Evolutionary conservation across 2,888 invertebrate genomes (phyloP), one percentile per base, ranked within the genome.

Genomic region (Lasioglossum marginatum): DNA sequence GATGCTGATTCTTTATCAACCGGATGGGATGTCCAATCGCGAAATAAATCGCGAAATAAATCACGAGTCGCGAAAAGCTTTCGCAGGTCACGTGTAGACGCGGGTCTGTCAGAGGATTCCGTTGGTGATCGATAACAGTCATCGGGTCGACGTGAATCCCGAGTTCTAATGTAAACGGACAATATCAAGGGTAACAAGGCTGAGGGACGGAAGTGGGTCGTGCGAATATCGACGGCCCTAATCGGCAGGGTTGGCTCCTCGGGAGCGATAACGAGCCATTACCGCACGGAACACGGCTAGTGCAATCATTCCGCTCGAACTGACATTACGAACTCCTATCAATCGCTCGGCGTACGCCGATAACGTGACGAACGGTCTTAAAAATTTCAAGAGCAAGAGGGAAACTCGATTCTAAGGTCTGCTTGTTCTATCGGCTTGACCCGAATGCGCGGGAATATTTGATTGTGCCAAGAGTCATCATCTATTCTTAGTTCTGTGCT

Each of bases 171-270:
- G 86, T 83, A 90, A 85, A 84, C 86, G 85, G 78, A 86, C 83
- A 76, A 83, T 86, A 89, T 83, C 85, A 89, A 88, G 89, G 90
- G 83, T 90, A 88, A 81, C 23, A 86, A 80, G 82, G 79, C 60
- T 73, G 79, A 82, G 81, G 80, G 72, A 73, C 66, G 83, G 77
- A 90, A 90, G 85, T 90, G 83, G 90, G 90, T 90, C 90, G 80
- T 31, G 75, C 79, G 86, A 71, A 70, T 66, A 86, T 79, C 83
- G 77, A 78, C 78, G 79, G 48, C 63, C 34, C 77, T 45, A 79
- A 80, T 75, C 72, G 48, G 12, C 19, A 34, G 23, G 34, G 43
- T 52, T 45, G 8, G 27, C 16, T 31, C 19, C 45, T 19, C 16
- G 52, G 12, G 5, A 52, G 10, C 34, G 4, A 4, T 77, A 77